phyloP scores from a whole-genome alignment of 2,888 invertebrate genomes.

The Eupeodes latifasciatus region DNA sequence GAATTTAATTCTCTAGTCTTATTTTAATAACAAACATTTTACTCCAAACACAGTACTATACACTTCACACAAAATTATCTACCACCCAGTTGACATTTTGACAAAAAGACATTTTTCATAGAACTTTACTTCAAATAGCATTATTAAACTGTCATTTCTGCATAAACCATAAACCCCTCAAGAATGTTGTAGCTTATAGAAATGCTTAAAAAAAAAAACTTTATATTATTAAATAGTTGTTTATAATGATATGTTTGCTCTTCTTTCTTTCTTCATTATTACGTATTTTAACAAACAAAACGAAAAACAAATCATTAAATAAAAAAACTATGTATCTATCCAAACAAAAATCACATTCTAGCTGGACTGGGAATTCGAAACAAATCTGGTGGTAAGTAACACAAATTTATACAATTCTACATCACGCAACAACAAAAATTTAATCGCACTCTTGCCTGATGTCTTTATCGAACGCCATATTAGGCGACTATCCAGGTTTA shows the following conservation, averaged over 20 bases:
- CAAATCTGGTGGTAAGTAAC: slow-evolving; percentile 77
- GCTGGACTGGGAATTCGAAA: slow-evolving; percentile 77
- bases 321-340: slow-evolving; percentile 31
- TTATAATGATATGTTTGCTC: slow-evolving; percentile 59
- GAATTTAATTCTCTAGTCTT: neutral
- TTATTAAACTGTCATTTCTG: neutral
- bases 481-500: neutral
- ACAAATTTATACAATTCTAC: slow-evolving; percentile 11
- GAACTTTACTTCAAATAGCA: neutral
- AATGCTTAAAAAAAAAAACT: neutral
- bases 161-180: neutral
- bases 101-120: neutral
- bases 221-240: slow-evolving; percentile 30
- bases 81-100: slow-evolving; percentile 21
- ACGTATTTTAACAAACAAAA: slow-evolving; percentile 1
- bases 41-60: slow-evolving; percentile 2
- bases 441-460: slow-evolving; percentile 32
- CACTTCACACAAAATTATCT: slow-evolving; percentile 19
- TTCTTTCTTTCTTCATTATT: slow-evolving; percentile 44
- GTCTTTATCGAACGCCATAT: neutral
- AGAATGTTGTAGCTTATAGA: slow-evolving; percentile 25
- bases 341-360: slow-evolving; percentile 60
- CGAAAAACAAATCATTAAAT: slow-evolving; percentile 27
- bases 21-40: neutral
- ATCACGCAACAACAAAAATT: slow-evolving; percentile 23